phyloP scores from a whole-genome alignment of 1,140 invertebrate genomes.

The Oryzaephilus surinamensis region DNA sequence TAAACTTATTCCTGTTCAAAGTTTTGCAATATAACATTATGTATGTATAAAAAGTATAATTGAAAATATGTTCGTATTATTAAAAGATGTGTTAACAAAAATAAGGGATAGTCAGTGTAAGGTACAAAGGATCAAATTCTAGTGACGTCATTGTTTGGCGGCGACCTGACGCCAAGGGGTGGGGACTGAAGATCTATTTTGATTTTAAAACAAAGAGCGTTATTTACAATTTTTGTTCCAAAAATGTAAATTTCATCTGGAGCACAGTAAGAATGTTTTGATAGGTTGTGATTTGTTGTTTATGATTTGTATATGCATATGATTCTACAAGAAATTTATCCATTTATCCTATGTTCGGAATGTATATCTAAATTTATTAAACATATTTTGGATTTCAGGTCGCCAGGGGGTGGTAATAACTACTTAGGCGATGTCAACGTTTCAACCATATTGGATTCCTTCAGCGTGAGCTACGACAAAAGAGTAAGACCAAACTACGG shows the following conservation, averaged over 20 bases:
- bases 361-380: too few species aligned
- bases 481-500: slow-evolving; percentile 96
- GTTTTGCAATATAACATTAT: too few species aligned
- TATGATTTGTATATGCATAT: too few species aligned
- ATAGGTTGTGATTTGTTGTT: too few species aligned
- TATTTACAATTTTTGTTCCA: too few species aligned
- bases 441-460: slow-evolving; percentile 84
- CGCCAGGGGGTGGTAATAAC: slow-evolving; percentile 51
- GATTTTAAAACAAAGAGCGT: slow-evolving; percentile 27
- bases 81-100: background rate
- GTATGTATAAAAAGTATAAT: too few species aligned
- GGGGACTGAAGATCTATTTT: slow-evolving; percentile 14
- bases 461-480: slow-evolving; percentile 93
- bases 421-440: slow-evolving; percentile 84
- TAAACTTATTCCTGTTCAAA: too few species aligned
- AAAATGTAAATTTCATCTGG: too few species aligned
- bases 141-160: slow-evolving; percentile 18
- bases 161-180: slow-evolving; percentile 18
- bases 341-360: too few species aligned
- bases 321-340: too few species aligned
- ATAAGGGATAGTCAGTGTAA: slow-evolving; percentile 8
- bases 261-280: too few species aligned
- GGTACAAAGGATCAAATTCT: slow-evolving; percentile 16
- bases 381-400: slow-evolving; percentile 18
- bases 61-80: background rate